These are phyloP conservation scores for Zaprionus inermis DNA, from an alignment of 1,140 invertebrate genomes.

Conservation along the genomic window DNA sequence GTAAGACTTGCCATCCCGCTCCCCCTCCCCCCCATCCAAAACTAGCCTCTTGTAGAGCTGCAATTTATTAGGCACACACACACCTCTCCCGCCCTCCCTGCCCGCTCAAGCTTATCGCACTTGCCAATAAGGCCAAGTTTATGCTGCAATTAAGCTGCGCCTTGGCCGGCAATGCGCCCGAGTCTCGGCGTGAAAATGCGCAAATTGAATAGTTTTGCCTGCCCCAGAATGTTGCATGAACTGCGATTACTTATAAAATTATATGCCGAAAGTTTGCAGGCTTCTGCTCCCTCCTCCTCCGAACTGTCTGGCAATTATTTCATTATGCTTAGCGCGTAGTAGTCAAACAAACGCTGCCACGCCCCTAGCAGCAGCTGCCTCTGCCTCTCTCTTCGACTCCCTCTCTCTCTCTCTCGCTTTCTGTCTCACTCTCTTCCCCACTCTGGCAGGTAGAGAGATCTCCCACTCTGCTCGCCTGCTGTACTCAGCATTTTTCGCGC, in stretches of 20 bases:
- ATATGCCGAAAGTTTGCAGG: conserved; percentile 63
- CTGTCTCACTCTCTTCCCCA: no score
- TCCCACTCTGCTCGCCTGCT: background rate
- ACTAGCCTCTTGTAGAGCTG: conserved; percentile 21
- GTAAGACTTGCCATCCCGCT: conserved; percentile 25
- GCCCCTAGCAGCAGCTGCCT: background rate
- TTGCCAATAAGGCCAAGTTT: conserved; percentile 76
- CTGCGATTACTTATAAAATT: conserved; percentile 73
- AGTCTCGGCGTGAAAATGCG: conserved; percentile 22
- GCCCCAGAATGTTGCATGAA: conserved; percentile 22
- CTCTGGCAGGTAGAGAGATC: no score
- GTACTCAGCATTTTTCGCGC: conserved; percentile 10
- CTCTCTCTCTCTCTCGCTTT: background rate
- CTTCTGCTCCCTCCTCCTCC: no score
- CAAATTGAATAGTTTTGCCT: conserved; percentile 64
- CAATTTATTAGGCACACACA: conserved; percentile 67
- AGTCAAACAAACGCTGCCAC: conserved; percentile 50
- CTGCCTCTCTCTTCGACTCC: no score
- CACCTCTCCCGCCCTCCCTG: background rate
- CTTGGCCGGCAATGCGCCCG: conserved; percentile 27
- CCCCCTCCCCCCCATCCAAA: background rate
- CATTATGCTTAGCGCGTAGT: conserved; percentile 66
- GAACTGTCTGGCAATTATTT: conserved; percentile 66
- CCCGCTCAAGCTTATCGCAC: conserved; percentile 69
- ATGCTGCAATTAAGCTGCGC: conserved; percentile 75